Conservation (phyloP, 2,797 vertebrate species). For the Gallirallus australis region DNA sequence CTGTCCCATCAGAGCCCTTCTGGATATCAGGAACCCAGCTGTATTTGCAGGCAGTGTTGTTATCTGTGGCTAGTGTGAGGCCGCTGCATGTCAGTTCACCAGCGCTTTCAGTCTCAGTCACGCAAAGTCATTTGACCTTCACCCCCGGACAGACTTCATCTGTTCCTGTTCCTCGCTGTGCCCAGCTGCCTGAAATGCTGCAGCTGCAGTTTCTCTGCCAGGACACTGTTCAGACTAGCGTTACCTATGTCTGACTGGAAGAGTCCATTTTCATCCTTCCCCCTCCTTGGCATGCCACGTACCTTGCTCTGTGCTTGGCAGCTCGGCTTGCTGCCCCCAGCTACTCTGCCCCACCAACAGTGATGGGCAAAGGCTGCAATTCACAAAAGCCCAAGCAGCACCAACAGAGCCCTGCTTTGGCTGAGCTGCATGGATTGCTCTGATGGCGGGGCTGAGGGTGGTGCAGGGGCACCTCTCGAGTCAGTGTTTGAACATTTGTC, state of each 20-base stretch:
- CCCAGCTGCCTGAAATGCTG: neutral
- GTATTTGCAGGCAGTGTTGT: neutral
- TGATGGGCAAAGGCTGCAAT: neutral
- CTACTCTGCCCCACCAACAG: neutral
- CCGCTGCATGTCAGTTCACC: rapidly evolving
- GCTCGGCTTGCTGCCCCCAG: neutral
- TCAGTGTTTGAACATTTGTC: neutral
- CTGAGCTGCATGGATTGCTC: neutral
- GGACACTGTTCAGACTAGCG: neutral
- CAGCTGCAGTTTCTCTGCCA: neutral
- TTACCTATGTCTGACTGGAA: neutral
- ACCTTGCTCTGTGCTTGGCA: neutral
- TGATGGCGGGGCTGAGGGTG: rapidly evolving
- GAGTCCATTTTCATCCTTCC: neutral
- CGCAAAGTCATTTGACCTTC: neutral
- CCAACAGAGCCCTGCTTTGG: neutral
- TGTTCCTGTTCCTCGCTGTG: neutral
- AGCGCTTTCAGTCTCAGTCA: neutral
- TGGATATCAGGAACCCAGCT: neutral
- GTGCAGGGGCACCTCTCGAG: neutral
- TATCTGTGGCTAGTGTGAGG: neutral
- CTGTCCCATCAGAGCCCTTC: rapidly evolving
- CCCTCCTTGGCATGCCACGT: neutral
- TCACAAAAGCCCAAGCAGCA: neutral
- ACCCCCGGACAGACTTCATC: neutral